Conservation (phyloP, 1,140 invertebrate genomes). For the Drosophila lini region DNA sequence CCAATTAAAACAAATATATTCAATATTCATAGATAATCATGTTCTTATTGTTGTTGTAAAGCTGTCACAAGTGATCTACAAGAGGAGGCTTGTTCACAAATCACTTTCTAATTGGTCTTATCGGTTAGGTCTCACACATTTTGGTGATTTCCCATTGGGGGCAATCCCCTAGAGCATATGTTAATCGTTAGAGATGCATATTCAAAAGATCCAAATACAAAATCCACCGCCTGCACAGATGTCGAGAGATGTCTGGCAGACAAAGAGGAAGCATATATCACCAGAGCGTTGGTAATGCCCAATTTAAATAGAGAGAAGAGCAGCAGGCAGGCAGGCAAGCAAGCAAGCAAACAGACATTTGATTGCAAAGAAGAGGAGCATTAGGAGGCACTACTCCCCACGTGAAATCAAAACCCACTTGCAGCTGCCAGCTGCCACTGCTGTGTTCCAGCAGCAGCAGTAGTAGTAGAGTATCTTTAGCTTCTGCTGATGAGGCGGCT, state of each 20-base stretch:
- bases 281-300: conserved; percentile 51
- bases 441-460: conserved; percentile 1
- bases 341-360: conserved; percentile 45
- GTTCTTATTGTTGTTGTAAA: not conserved
- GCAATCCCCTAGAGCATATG: conserved; percentile 20
- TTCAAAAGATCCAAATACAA: conserved; percentile 26
- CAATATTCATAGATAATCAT: conserved; percentile 5
- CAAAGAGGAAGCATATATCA: conserved; percentile 51
- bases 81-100: conserved; percentile 22
- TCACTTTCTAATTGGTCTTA: conserved; percentile 47
- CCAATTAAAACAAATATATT: not conserved
- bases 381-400: conserved; percentile 25
- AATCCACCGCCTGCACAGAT: conserved; percentile 42
- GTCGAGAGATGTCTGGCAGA: conserved; percentile 23
- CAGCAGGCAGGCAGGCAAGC: not conserved
- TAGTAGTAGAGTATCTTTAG: conserved; percentile 11
- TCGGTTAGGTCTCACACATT: conserved; percentile 23
- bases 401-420: conserved; percentile 56
- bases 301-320: conserved; percentile 58
- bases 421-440: conserved; percentile 45
- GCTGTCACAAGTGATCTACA: conserved; percentile 35
- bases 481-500: conserved; percentile 36
- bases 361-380: conserved; percentile 31
- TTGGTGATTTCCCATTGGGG: conserved; percentile 15
- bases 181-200: conserved; percentile 40